Base-by-base conservation (phyloP, 2,888 invertebrate genomes). In the Cotesia congregata region DNA sequence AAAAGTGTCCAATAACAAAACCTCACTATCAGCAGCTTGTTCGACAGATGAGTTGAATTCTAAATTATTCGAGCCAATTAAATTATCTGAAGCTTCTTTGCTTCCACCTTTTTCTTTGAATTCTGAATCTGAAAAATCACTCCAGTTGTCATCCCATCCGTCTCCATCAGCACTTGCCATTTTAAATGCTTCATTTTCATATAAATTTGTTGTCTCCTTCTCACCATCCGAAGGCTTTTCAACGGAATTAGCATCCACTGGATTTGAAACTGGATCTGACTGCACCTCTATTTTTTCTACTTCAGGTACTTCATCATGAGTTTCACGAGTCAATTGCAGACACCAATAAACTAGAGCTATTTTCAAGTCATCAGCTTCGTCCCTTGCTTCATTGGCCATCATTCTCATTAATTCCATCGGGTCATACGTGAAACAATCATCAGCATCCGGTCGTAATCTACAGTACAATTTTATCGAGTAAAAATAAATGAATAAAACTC, bases 61-160 rank as follows among this genome's bases (percentile, higher is more conserved):
- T 50, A 40, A 17, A 74, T 60, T 30, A 12, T 50, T 61, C 9
- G 38, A 67, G 67, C 40, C 38, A 69, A 9, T 62, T 62, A 20
- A 62, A 9, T 12, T 12, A 59, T 59, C 60, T 59, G 60, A n/a
- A 40, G 67, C 67, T 15, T 77, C 74, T 64, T 7, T 62, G n/a
- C 75, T 67, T 6, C 67, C 70, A 0, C 69, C 73, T 15, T 77
- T 77, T 68, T 82, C 81, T 67, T 80, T 78, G 5, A 80, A 72
- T 68, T 81, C 78, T 39, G 81, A 82, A 62, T 86, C 85, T n/a
- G 85, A 84, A 79, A 87, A 85, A 80, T 87, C 85, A 5, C 82
- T 86, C 88, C 88, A 88, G 50, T 85, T 84, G 17, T 87, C 85
- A 50, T 82, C 84, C 87, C 83, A 86, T 72, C 83, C 79, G 60